Base-by-base conservation (phyloP, 2,113 vertebrate species). In the Saguinus imperator region DNA sequence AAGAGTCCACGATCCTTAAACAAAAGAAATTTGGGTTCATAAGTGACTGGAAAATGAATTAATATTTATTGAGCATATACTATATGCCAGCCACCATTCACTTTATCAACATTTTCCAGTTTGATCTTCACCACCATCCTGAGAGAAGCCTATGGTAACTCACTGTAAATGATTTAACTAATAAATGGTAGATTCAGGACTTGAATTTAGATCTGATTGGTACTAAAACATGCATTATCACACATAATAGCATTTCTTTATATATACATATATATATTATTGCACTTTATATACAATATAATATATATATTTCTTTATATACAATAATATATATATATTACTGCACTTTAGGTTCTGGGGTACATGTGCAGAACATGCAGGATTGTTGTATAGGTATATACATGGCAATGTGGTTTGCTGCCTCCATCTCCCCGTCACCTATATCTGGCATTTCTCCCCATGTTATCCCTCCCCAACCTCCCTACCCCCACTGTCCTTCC, bases 1-100 rank as follows among this genome's bases (percentile, higher is more conserved):
- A 95, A 95, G 95, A 90, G 87, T 91, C 98, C 98, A 94, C 88
- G 91, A 52, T n/a, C 96, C 75, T 97, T 93, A 73, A 97, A 97
- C 52, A 83, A 84, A 91, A 97, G 61, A 96, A 23, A 85, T 75
- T 73, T 81, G 64, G 2, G 50, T 66, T 87, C 37, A 25, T 94
- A 37, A 91, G 11, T 82, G 77, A 82, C 57, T 73, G 0, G 72
- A 83, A 93, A 92, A 83, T 10, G 29, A 79, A 40, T 50, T 81
- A 27, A 11, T 85, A 48, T 68, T 75, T 87, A 8, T 40, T 84
- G 55, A 81, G 48, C 20, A 57, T 83, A 52, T 48, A 17, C 5
- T 58, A 6, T 35, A 29, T 17, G 5, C 52, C 58, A 64, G 23
- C 8, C 25, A 61, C 37, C 37, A 80, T 32, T 80, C 66, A 70